A percentile compares a stretch with the other conserved stretches of the same genome.
Conservation (phyloP, 2,113 vertebrate genomes). For the Echinops telfairi region DNA sequence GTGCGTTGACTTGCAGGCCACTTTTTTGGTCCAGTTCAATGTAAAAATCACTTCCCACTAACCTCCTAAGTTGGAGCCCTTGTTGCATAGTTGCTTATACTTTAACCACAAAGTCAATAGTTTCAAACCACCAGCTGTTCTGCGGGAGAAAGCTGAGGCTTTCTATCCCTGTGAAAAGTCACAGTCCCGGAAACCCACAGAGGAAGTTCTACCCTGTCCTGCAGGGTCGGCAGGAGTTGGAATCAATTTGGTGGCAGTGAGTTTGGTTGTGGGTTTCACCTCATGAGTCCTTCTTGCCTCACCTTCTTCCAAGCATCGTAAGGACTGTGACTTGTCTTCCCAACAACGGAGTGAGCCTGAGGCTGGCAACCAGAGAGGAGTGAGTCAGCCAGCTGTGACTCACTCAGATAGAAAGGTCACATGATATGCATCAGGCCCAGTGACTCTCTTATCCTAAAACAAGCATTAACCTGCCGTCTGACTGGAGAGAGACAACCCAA, state of each 20-base stretch:
- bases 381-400: background rate
- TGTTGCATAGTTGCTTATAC: background rate
- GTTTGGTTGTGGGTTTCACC: too few relatives aligned
- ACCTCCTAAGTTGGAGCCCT: background rate
- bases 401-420: background rate
- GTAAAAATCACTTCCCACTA: background rate
- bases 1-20: background rate
- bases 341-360: background rate
- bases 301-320: background rate
- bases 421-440: background rate
- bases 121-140: background rate
- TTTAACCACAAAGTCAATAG: background rate
- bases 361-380: background rate
- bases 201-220: too few relatives aligned
- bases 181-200: background rate
- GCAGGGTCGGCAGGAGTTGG: too few relatives aligned
- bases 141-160: too few relatives aligned
- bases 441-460: background rate
- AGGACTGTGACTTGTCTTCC: background rate
- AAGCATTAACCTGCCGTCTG: background rate
- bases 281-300: background rate
- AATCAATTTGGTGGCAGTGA: too few relatives aligned
- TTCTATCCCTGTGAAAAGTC: too few relatives aligned
- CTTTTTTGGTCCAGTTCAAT: background rate
- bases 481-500: background rate